These are phyloP conservation scores for Hemibagrus wyckioides DNA, from an alignment of 2,113 vertebrate genomes.

Conservation along the genomic window DNA sequence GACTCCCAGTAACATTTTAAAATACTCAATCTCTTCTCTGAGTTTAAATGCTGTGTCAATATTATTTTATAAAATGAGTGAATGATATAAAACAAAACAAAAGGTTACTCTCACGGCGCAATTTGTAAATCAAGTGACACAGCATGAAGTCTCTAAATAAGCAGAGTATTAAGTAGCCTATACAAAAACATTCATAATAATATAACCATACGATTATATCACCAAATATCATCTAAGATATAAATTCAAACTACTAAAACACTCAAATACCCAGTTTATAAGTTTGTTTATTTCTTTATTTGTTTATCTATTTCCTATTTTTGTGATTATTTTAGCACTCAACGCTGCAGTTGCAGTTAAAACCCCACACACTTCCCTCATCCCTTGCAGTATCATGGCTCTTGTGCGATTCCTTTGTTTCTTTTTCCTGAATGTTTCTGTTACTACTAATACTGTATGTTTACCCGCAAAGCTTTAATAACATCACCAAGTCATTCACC, in stretches of 20 bases:
- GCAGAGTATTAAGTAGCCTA: background rate
- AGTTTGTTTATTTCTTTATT: too few species aligned
- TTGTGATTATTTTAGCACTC: too few species aligned
- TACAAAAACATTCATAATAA: too few species aligned
- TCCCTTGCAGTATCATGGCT: background rate
- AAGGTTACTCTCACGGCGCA: background rate
- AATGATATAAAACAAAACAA: background rate
- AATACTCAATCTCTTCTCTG: background rate
- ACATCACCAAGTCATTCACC: conserved; percentile 6
- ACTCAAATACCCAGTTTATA: too few species aligned
- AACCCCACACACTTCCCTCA: background rate
- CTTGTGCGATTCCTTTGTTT: background rate
- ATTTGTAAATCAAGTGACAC: background rate
- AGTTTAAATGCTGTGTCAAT: background rate
- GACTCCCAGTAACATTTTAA: background rate
- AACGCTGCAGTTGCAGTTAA: too few species aligned
- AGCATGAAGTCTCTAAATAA: background rate
- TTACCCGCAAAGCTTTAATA: conserved; percentile 29
- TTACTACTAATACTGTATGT: background rate
- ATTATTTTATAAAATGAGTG: background rate
- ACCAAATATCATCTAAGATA: too few species aligned
- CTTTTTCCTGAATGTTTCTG: background rate
- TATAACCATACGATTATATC: too few species aligned
- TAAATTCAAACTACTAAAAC: too few species aligned
- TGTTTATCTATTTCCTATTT: too few species aligned